These are phyloP conservation scores for Drosophila nebulosa DNA, from an alignment of 1,140 invertebrate species.

Conservation along the genomic window DNA sequence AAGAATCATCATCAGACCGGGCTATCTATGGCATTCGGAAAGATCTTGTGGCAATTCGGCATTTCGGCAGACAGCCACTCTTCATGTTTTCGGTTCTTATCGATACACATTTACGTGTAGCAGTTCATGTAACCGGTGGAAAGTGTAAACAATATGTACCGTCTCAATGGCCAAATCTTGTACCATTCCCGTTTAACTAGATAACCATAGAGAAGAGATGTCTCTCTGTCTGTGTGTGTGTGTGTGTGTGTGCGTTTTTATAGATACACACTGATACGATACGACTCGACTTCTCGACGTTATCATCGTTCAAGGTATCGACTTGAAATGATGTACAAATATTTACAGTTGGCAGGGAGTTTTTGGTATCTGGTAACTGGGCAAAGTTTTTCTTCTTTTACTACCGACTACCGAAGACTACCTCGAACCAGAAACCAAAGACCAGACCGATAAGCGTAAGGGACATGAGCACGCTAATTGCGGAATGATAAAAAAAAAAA, in stretches of 20 bases:
- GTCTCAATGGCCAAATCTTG: constrained; percentile 75
- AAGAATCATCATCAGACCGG: not conserved
- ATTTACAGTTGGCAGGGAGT: constrained; percentile 56
- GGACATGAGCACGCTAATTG: constrained; percentile 72
- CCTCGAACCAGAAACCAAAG: constrained; percentile 13
- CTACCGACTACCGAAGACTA: constrained; percentile 31
- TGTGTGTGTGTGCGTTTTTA: constrained; percentile 35
- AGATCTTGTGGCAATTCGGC: not conserved
- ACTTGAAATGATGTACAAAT: constrained; percentile 70
- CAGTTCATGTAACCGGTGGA: constrained; percentile 50
- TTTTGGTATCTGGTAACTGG: not conserved
- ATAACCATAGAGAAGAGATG: constrained; percentile 48
- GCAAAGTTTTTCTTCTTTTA: constrained; percentile 30
- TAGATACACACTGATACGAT: constrained; percentile 27
- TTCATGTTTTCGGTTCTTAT: constrained; percentile 54
- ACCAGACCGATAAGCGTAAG: constrained; percentile 55
- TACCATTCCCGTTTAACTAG: constrained; percentile 47
- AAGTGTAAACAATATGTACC: constrained; percentile 66
- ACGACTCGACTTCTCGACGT: constrained; percentile 20
- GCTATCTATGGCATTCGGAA: not conserved
- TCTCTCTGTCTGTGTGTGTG: constrained; percentile 9
- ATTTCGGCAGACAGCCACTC: constrained; percentile 25
- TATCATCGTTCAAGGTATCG: constrained; percentile 59
- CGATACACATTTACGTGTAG: constrained; percentile 56
- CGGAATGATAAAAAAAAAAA: constrained; percentile 67